Conservation (phyloP, 2,888 invertebrate genomes). For the Therioaphis trifolii region DNA sequence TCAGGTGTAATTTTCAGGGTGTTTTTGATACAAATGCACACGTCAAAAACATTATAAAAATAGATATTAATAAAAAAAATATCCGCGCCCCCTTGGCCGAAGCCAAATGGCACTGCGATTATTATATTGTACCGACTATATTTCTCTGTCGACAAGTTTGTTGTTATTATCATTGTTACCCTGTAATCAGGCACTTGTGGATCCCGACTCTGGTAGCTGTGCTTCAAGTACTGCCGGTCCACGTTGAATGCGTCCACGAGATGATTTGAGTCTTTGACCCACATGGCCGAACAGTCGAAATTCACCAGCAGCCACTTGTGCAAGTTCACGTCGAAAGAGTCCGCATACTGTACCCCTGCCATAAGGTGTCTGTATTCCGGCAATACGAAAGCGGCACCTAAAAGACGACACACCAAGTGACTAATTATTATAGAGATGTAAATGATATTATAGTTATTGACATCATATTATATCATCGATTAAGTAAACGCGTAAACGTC, state of each 20-base stretch:
- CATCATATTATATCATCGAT: too few species aligned
- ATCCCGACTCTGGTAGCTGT: conserved; percentile 73
- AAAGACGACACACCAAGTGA: too few species aligned
- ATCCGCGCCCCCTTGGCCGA: too few species aligned
- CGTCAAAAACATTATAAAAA: too few species aligned
- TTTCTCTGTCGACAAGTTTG: too few species aligned
- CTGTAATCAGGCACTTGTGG: conserved; percentile 73
- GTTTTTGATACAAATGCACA: too few species aligned
- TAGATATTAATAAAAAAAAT: too few species aligned
- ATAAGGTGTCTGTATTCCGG: conserved; percentile 88
- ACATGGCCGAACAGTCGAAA: conserved; percentile 95
- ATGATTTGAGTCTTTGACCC: conserved; percentile 84
- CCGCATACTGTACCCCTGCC: conserved; percentile 81
- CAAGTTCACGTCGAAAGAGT: conserved; percentile 93
- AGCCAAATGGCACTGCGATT: not conserved
- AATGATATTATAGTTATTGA: too few species aligned
- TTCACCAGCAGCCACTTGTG: conserved; percentile 96
- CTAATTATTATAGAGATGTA: too few species aligned
- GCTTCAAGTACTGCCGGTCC: conserved; percentile 87
- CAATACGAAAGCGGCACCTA: conserved; percentile 89
- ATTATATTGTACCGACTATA: not conserved
- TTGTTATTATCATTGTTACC: conserved; percentile 68
- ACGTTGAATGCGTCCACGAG: conserved; percentile 89
- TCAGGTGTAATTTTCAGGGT: too few species aligned
- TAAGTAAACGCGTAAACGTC: too few species aligned